phyloP scores from a whole-genome alignment of 2,888 invertebrate genomes.

The Temnothorax ravouxi region DNA sequence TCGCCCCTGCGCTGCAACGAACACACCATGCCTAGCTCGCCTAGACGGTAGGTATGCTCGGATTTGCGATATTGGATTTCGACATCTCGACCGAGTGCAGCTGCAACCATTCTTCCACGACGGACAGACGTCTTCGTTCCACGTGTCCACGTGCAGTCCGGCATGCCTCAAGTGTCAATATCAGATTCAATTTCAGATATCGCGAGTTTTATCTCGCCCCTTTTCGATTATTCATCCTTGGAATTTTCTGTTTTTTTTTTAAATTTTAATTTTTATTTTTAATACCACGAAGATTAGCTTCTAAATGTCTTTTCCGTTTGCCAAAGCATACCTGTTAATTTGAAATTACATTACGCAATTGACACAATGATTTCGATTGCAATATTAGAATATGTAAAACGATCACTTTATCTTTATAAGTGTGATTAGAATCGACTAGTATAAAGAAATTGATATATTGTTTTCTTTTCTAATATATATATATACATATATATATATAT shows the following conservation, averaged over 20 bases:
- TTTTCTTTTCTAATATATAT: not conserved
- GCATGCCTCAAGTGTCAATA: slow-evolving; percentile 42
- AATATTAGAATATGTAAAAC: not conserved
- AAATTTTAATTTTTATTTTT: not conserved
- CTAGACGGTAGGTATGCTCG: slow-evolving; percentile 72
- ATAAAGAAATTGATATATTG: not conserved
- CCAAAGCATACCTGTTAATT: not conserved
- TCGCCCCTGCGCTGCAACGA: slow-evolving; percentile 85
- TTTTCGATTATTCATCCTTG: not conserved
- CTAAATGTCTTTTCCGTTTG: not conserved
- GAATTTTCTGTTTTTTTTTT: not conserved
- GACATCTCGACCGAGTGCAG: slow-evolving; percentile 69
- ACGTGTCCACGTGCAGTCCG: slow-evolving; percentile 42
- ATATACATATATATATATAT: not conserved
- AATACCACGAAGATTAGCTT: not conserved
- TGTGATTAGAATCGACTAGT: not conserved
- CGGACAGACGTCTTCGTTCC: slow-evolving; percentile 66
- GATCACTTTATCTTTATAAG: not conserved
- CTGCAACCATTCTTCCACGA: slow-evolving; percentile 54
- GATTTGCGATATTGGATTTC: slow-evolving; percentile 74
- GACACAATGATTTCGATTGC: not conserved
- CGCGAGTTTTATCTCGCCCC: not conserved
- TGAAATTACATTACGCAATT: not conserved
- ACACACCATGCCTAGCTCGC: slow-evolving; percentile 79
- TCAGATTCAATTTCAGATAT: slow-evolving; percentile 35